Conservation (phyloP, 1,140 invertebrate species). For the Euglossa dilemma region DNA sequence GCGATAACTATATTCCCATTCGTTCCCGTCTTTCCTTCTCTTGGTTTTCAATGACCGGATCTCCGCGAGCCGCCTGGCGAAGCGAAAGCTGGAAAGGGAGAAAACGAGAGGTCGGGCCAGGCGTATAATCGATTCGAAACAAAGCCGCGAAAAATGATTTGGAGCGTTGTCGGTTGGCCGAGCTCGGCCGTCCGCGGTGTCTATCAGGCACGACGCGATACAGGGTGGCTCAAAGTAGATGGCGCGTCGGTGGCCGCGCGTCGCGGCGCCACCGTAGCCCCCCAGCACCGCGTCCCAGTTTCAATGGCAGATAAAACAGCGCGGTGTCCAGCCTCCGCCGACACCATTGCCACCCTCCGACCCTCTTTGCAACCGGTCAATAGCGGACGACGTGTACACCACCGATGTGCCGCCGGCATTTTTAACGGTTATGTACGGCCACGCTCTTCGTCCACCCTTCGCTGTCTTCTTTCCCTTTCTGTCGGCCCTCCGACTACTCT, state of each 20-base stretch:
- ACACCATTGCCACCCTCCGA: conserved; percentile 28
- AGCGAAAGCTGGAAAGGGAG: too few relatives aligned
- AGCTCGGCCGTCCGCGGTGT: neutral
- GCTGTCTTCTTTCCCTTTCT: neutral
- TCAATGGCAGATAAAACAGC: conserved; percentile 70
- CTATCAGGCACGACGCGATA: conserved; percentile 19
- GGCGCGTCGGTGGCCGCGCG: neutral
- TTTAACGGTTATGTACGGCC: conserved; percentile 55
- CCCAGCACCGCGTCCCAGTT: conserved; percentile 61
- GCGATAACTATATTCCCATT: neutral
- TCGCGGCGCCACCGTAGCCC: neutral
- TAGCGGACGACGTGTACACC: conserved; percentile 61
- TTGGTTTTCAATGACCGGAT: neutral
- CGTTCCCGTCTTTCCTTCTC: too few relatives aligned
- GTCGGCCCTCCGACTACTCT: neutral
- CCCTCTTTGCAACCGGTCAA: conserved; percentile 55
- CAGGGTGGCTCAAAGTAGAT: conserved; percentile 14
- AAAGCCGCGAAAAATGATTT: conserved; percentile 40
- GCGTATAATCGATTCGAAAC: conserved; percentile 26
- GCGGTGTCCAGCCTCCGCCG: conserved; percentile 57
- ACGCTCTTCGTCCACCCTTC: neutral
- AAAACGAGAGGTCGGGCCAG: neutral
- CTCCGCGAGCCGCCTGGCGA: neutral
- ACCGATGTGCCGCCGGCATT: conserved; percentile 60
- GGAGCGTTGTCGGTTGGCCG: neutral